Evolutionary conservation across 2,888 invertebrate species (phyloP), one percentile per base, ranked within the genome.

Genomic region (Volucella bombylans): DNA sequence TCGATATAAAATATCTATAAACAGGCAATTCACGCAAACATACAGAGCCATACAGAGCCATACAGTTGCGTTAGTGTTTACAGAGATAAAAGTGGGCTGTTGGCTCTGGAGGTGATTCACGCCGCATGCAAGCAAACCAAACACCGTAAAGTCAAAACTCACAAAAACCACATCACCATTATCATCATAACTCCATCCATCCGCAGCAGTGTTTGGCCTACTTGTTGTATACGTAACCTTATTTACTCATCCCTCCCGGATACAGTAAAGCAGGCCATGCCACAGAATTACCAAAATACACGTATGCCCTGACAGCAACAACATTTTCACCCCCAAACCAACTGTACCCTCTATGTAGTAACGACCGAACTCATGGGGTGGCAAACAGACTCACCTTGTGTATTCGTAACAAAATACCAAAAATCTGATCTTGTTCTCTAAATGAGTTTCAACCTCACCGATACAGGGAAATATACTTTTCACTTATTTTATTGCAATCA

Each of bases 221-320:
- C 61, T 38, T 62, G 74, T 73, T 68, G 81, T 81, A 81, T 81
- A 76, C 81, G 69, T 76, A 81, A 69, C 69, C 64, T 62, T 52
- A 23, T 41, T 59, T 49, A 12, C 18, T n/a, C 45, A 10, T 31
- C 31, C 31, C 31, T 6, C 31, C 31, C 31, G 31, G 31, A 31
- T 31, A 31, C 6, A 31, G 31, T 31, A 31, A 31, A 31, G 31
- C 31, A 31, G 31, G 31, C 31, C 31, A 31, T 15, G n/a, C 41
- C 11, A 23, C 3, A 55, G 55, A 39, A 41, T 15, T 54, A 43
- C 4, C 41, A 41, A 59, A 50, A 41, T 41, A 72, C 43, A 62
- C 62, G 41, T 61, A 50, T 61, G 71, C 12, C 4, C 12, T 15
- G 9, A 0, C 8, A 39, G 31, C 31, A 31, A 6, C 6, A 31